Base-by-base conservation (phyloP, 37 sponge, comb jelly and placozoan genomes). In the Dysidea cf. avara region DNA sequence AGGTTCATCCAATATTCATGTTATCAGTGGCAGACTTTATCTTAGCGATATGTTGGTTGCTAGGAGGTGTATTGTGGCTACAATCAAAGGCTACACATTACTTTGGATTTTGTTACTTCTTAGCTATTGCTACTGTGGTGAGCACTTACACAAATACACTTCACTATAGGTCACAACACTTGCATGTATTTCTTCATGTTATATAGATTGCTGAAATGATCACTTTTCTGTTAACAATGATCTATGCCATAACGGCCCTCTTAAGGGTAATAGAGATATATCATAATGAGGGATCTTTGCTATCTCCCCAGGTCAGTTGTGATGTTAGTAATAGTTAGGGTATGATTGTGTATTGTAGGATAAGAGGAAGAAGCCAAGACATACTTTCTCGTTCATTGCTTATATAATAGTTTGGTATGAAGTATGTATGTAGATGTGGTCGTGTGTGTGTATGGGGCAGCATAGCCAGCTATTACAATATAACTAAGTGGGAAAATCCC, bases 1-100 rank as follows among this genome's bases (percentile, higher is more conserved):
- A 89, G 90, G 81, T 90, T 0, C 90, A 90, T 38, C 90, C 90
- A 6, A 69, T 90, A 34, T 90, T 90, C 78, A 84, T 80, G 39
- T 73, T 90, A 24, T 75, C 90, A 1, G 79, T 90, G 21, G 85
- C 68, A 0, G 90, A 90, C 76, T 90, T 90, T 30, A 75, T 90
- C 16, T 60, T 84, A 4, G 62, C 90, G 56, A 68, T 75, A 17
- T 50, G 71, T 24, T 90, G 90, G 90, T 38, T 83, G 68, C 53
- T 83, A 2, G 85, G 90, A 7, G 81, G 78, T 0, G 32, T 80
- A 0, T 64, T 84, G 21, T 77, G 85, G 79, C 43, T 76, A 28
- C 39, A 39, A 0, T 72, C 67, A 1, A 53, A 68, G 22, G 16
- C 79, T 0, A 70, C 69, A 51, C 29, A 71, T 32, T 29, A 32